Evolutionary conservation across 2,888 invertebrate genomes (phyloP), one percentile per base, ranked within the genome.

Genomic region (Sarcophaga variegata): DNA sequence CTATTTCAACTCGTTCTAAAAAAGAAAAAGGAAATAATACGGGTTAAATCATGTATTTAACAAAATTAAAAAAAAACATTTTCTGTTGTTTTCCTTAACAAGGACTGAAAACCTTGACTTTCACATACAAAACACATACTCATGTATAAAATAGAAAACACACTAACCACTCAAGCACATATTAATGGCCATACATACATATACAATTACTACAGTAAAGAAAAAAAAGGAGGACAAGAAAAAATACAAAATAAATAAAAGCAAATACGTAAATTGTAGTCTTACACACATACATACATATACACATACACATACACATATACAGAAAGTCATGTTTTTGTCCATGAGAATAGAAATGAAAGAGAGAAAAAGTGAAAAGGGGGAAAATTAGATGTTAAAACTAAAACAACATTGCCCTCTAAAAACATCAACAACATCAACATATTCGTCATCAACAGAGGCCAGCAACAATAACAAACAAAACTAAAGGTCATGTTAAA

Each of bases 81-180:
- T 54, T 54, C 54, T 54, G 17, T 54, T 54, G 54, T 54, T 54
- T 14, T 54, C 37, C 12, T 75, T 75, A 69, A 69, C 70, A 81
- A 84, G 83, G 81, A 71, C 75, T 75, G 71, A 79, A 62, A 74
- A 84, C 81, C 84, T 84, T 87, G 87, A 82, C 81, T 87, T 87
- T 87, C 79, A 84, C 67, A 67, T 62, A 17, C 67, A 10, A 37
- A 10, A 37, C 37, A 37, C 37, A 37, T 10, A 37, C 37, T 37
- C 6, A 27, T 27, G 27, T 37, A 37, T 37, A 37, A 37, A 6
- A 37, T 37, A 37, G 6, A 37, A 37, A 37, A 37, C 37, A 37
- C 8, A 37, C 37, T 37, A 37, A 37, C 37, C 10, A 3, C 37
- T 37, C 10, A 10, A 37, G 3, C 37, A 37, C 37, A 37, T 37